Conservation (phyloP, 2,888 invertebrate species). For the Tridacna crocea region DNA sequence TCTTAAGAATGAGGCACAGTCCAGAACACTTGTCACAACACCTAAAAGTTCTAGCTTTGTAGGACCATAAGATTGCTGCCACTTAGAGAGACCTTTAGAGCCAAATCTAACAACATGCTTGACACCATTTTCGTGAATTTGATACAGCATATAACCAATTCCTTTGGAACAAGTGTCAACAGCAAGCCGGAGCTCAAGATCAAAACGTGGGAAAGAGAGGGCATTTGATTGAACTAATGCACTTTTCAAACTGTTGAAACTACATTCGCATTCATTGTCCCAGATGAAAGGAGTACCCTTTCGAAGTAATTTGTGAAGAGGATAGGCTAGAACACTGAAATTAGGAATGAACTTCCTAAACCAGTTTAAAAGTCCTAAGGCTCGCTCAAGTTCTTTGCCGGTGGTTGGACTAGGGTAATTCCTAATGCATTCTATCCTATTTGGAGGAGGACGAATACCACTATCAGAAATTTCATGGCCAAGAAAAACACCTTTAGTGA, state of each 20-base stretch:
- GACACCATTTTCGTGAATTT: conserved; percentile 36
- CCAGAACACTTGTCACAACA: conserved; percentile 42
- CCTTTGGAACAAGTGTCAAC: conserved; percentile 55
- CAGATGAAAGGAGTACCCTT: conserved; percentile 39
- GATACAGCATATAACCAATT: conserved; percentile 61
- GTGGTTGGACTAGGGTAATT: conserved; percentile 40
- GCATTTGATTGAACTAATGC: conserved; percentile 41
- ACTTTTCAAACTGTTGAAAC: conserved; percentile 44
- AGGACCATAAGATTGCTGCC: conserved; percentile 50
- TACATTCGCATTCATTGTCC: conserved; percentile 26
- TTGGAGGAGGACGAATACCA: conserved; percentile 37
- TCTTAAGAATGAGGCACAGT: conserved; percentile 45
- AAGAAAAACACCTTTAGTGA: too few relatives aligned
- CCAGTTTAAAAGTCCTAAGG: too few relatives aligned
- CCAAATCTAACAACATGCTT: conserved; percentile 45
- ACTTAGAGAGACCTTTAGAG: too few relatives aligned
- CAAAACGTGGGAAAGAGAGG: conserved; percentile 57
- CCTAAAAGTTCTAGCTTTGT: conserved; percentile 45
- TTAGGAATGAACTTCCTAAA: conserved; percentile 50
- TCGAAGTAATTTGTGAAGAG: conserved; percentile 32
- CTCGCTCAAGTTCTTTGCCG: too few relatives aligned
- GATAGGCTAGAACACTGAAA: too few relatives aligned
- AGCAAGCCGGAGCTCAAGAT: conserved; percentile 45
- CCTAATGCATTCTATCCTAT: conserved; percentile 30
- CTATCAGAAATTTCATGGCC: not conserved